phyloP scores from a whole-genome alignment of 2,113 vertebrate genomes.

The Hiodon alosoides region DNA sequence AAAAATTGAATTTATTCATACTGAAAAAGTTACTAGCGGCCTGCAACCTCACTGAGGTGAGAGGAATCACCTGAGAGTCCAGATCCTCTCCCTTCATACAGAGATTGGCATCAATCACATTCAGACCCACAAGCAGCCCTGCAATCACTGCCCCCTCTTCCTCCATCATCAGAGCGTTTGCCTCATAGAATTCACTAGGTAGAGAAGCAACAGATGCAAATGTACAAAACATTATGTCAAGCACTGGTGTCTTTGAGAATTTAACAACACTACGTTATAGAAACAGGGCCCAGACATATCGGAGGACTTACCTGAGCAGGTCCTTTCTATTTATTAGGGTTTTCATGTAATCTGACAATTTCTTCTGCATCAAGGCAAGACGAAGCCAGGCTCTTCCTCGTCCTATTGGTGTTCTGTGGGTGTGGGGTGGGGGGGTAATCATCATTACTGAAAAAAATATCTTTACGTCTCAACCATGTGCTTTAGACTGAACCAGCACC shows the following conservation, averaged over 20 bases:
- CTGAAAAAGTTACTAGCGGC: no score
- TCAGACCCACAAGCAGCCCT: slow-evolving; percentile 90
- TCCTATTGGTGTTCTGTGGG: slow-evolving; percentile 81
- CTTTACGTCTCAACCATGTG: neutral
- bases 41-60: neutral
- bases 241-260: neutral
- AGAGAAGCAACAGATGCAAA: neutral
- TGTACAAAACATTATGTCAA: neutral
- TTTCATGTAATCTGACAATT: slow-evolving; percentile 98
- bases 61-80: slow-evolving; percentile 82
- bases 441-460: neutral
- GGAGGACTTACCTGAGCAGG: slow-evolving; percentile 76
- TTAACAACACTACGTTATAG: neutral
- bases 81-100: slow-evolving; percentile 99
- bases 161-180: slow-evolving; percentile 98
- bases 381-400: slow-evolving; percentile 95
- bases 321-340: slow-evolving; percentile 97
- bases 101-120: slow-evolving; percentile 97
- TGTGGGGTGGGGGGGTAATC: neutral
- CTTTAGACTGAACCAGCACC: neutral
- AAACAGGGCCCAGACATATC: neutral
- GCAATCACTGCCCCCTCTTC: slow-evolving; percentile 97
- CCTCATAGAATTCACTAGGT: slow-evolving; percentile 89
- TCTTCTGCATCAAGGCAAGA: slow-evolving; percentile 97
- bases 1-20: no score